These are phyloP conservation scores for Lota lota DNA, from an alignment of 2,113 vertebrate species.

Conservation along the genomic window DNA sequence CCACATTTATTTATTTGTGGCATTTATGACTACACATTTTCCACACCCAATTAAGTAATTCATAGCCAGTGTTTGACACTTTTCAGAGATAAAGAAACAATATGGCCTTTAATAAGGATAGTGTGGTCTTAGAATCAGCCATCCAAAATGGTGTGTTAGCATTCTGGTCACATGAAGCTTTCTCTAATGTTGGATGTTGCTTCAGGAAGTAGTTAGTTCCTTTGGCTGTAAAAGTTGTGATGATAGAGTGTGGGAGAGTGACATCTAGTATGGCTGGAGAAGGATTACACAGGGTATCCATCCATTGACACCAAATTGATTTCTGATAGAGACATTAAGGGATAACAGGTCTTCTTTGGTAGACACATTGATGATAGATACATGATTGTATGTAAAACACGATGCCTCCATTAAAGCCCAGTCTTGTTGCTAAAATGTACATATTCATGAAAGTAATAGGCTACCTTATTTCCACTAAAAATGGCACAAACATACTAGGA, in stretches of 20 bases:
- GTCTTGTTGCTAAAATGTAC: conserved; percentile 67
- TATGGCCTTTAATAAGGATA: no score
- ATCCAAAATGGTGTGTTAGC: no score
- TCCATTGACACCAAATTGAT: conserved; percentile 29
- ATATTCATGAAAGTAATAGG: conserved; percentile 74
- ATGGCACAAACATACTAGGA: conserved; percentile 56
- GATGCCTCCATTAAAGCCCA: conserved; percentile 35
- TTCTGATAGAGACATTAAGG: conserved; percentile 18
- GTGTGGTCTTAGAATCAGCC: no score
- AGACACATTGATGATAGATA: conserved; percentile 28
- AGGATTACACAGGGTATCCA: conserved; percentile 29
- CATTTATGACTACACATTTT: no score
- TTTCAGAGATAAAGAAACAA: no score
- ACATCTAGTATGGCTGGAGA: conserved; percentile 43
- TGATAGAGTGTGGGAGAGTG: conserved; percentile 15
- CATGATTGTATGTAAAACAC: conserved; percentile 23
- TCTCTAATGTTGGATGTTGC: no score
- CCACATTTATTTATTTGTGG: no score
- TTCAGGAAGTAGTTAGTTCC: background rate
- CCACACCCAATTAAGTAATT: no score
- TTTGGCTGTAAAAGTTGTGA: background rate
- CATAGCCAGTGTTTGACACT: no score
- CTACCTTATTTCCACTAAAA: conserved; percentile 72
- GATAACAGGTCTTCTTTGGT: conserved; percentile 65
- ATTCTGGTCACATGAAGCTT: no score